Base-by-base conservation (phyloP, 2,888 invertebrate species). In the Hirtodrosophila trivittata region DNA sequence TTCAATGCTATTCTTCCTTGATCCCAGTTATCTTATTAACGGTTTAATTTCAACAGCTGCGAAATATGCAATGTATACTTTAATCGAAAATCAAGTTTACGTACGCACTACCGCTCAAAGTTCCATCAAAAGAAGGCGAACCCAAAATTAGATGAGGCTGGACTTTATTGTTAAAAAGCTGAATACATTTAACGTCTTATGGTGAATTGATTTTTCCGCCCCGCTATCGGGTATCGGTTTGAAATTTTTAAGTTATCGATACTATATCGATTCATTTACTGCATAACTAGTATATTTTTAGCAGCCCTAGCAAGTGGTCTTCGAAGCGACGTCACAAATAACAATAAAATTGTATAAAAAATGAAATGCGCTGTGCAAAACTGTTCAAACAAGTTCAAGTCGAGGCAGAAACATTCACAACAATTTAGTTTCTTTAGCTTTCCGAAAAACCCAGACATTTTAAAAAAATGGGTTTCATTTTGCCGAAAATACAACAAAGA, bases 291-390 rank as follows among this genome's bases (percentile, higher is more conserved):
- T n/a, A n/a, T n/a, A n/a, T n/a, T 14, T 12, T 30, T 35, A 25
- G 13, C 51, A 62, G 1, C 66, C 69, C 66, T 67, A 46, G 32
- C 16, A 1, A 10, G n/a, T 30, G 21, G 13, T 57, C 7, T 25
- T 41, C 13, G 37, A 25, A 32, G 38, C 35, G 52, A 69, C 69
- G 74, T 73, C 74, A 73, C 68, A 70, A 70, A 73, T 41, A 52
- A 32, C n/a, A 30, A 46, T 35, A 10, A 54, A 56, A 13, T 68
- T 45, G 33, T 46, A 45, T n/a, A n/a, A 55, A 51, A 69, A 59
- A 84, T 84, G 85, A 67, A 68, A 58, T 77, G 77, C 54, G 81
- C 55, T 1, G 68, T 77, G 38, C 55, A 52, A 26, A 67, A 60
- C 47, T 84, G 82, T 43, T 46, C 54, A 10, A 84, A 77, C 41